phyloP scores from a whole-genome alignment of 1,140 invertebrate genomes.

The Charaxes varanes region DNA sequence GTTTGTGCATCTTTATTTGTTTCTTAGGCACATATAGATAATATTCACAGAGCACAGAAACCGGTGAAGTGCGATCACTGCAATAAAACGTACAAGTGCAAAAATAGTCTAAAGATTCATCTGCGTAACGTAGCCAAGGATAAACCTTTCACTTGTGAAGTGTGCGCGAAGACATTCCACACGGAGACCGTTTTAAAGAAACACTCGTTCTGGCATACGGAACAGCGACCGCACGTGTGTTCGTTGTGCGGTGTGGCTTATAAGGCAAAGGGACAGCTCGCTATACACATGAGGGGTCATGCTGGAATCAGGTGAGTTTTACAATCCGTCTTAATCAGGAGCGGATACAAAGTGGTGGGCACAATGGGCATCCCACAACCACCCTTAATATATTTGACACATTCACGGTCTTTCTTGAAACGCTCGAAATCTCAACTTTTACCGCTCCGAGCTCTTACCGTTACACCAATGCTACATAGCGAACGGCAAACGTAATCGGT shows the following conservation, averaged over 20 bases:
- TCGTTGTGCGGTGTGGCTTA: constrained; percentile 36
- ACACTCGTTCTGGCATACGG: constrained; percentile 46
- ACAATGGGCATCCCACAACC: too few species aligned
- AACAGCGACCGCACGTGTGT: constrained; percentile 35
- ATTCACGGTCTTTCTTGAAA: too few species aligned
- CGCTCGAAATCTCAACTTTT: too few species aligned
- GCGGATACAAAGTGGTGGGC: too few species aligned
- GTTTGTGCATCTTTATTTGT: too few species aligned
- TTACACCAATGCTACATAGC: too few species aligned
- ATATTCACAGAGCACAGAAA: constrained; percentile 22
- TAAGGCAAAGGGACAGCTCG: constrained; percentile 36
- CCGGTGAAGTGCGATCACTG: constrained; percentile 44
- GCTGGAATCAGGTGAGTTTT: too few species aligned
- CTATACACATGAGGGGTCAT: constrained; percentile 35
- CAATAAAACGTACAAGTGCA: constrained; percentile 37
- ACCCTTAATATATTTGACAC: too few species aligned
- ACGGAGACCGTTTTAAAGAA: constrained; percentile 21
- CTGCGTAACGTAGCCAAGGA: constrained; percentile 25
- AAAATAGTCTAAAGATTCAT: constrained; percentile 30
- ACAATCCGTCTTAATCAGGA: too few species aligned
- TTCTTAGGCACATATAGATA: constrained; percentile 16
- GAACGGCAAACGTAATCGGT: too few species aligned
- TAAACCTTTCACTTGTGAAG: constrained; percentile 33
- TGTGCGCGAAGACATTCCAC: constrained; percentile 39
- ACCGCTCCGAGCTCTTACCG: too few species aligned